Base-by-base conservation (phyloP, 2,797 vertebrate genomes). In the Meriones psammophilus region DNA sequence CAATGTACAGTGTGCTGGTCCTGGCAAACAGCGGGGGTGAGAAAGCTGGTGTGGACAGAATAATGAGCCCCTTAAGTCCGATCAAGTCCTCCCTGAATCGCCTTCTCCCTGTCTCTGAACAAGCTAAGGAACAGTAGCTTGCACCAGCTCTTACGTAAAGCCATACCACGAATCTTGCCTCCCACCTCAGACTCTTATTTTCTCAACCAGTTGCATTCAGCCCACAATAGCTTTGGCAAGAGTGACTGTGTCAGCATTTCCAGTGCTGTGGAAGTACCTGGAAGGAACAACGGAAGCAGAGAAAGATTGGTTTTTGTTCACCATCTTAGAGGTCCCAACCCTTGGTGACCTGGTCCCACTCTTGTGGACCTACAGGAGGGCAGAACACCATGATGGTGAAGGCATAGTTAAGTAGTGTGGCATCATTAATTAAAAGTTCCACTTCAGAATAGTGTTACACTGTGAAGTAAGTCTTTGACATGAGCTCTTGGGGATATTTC, bases 1-100 rank as follows among this genome's bases (percentile, higher is more conserved):
- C 97, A 97, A 96, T 89, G 85, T 95, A 78, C 74, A 88, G 50
- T 42, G 60, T 56, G 42, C 93, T 88, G 73, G 86, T 71, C 42
- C 39, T 39, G 28, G 62, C 64, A 46, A 92, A 66, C 6, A 84
- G 74, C 30, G 73, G 71, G 68, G 8, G 14, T 22, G 60, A 78
- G 68, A 58, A 95, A 66, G 33, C 91, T 42, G 89, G 84, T 77
- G 96, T 60, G 66, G 56, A 86, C 71, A 85, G 91, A 94, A 79
- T 85, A 85, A 93, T 88, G 89, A 93, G 50, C 30, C 79, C 33
- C 56, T 66, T 26, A 68, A 15, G 71, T 88, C 24, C 46, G 60
- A 14, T 83, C 71, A 87, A 81, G 56, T 42, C 8, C 15, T 73
- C 54, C 28, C 90, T 50, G 81, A 60, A 54, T 77, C 66, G 26